Evolutionary conservation across 2,797 vertebrate species (phyloP).

Genomic region (Vipera latastei): DNA sequence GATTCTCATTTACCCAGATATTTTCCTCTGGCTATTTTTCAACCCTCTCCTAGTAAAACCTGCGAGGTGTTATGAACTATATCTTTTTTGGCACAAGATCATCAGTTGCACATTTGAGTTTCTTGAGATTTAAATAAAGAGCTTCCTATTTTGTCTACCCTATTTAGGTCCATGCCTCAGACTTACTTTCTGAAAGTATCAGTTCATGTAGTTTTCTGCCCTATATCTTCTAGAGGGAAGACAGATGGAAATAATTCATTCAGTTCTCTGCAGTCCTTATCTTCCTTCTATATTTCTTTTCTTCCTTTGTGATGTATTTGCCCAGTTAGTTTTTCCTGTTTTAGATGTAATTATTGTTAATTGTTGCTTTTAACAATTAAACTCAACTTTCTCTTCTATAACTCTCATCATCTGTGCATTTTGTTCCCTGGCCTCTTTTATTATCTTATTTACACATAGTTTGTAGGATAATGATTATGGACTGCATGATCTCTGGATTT

Average conservation of each 20-base stretch:
- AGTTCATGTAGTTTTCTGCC: neutral
- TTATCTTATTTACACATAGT: neutral
- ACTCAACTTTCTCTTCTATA: neutral
- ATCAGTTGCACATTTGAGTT: neutral
- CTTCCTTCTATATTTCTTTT: neutral
- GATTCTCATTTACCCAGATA: neutral
- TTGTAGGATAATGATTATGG: neutral
- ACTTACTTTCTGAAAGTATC: neutral
- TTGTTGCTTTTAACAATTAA: neutral
- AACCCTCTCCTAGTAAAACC: neutral
- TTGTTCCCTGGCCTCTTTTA: neutral
- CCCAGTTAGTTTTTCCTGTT: neutral
- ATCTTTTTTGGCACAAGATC: neutral
- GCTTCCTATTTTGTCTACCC: neutral
- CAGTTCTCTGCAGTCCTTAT: neutral
- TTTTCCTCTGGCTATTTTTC: neutral
- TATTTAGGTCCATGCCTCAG: neutral
- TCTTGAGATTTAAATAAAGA: neutral
- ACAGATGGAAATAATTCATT: neutral
- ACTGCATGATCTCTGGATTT: neutral
- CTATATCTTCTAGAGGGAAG: neutral
- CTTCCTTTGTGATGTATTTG: neutral
- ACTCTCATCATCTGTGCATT: neutral
- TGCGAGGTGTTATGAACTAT: neutral
- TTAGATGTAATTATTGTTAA: neutral